phyloP scores from a whole-genome alignment of 2,113 vertebrate species.

The Lycaon pictus region DNA sequence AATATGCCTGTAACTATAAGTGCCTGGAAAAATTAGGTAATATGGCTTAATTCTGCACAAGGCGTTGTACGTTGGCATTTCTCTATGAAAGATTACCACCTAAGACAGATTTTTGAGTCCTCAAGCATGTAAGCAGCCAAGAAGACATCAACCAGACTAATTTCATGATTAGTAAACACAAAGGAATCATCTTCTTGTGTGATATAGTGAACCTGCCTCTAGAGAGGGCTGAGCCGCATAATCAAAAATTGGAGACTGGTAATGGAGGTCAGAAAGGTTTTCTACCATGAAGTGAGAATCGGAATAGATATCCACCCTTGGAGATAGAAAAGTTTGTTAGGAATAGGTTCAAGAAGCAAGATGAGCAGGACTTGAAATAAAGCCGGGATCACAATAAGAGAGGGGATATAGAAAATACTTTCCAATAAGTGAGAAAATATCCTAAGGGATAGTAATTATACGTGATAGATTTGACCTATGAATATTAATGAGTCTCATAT shows the following conservation, averaged over 20 bases:
- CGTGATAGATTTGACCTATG: slow-evolving; percentile 30
- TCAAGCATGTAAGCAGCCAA: neutral
- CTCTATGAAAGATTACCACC: neutral
- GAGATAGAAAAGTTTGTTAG: slow-evolving; percentile 16
- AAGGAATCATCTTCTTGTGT: neutral
- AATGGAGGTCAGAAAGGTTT: slow-evolving; percentile 22
- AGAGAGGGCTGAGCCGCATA: neutral
- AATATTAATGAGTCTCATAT: slow-evolving; percentile 51
- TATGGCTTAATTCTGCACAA: neutral
- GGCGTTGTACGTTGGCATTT: neutral
- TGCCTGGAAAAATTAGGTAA: neutral
- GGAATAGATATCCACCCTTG: neutral
- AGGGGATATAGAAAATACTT: neutral
- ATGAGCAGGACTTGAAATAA: slow-evolving; percentile 41
- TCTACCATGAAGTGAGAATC: neutral
- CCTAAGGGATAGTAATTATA: neutral
- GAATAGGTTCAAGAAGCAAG: neutral
- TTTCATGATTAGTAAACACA: neutral
- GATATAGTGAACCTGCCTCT: neutral
- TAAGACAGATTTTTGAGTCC: neutral
- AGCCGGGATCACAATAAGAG: neutral
- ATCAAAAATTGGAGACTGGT: neutral
- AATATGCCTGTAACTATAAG: neutral
- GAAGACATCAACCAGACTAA: neutral
- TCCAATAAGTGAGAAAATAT: neutral